These are phyloP conservation scores for Drosophila monieri DNA, from an alignment of 2,888 invertebrate species.

Conservation along the genomic window DNA sequence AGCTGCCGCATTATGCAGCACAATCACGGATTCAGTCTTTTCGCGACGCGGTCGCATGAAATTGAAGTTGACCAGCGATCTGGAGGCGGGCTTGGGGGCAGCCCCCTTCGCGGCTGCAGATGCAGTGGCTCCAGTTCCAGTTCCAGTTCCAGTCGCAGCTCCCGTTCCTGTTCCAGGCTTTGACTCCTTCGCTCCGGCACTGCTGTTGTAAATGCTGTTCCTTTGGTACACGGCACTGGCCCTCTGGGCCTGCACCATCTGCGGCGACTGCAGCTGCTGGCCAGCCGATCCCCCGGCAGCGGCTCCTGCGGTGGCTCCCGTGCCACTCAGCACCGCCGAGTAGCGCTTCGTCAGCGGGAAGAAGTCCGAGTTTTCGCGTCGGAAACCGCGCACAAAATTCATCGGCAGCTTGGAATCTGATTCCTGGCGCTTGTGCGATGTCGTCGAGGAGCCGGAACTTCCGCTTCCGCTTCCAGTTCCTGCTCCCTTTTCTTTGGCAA, in stretches of 20 bases:
- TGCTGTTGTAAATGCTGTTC: conserved; percentile 85
- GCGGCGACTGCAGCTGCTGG: conserved; percentile 67
- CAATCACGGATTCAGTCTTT: conserved; percentile 95
- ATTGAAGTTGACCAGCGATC: conserved; percentile 83
- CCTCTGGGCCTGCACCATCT: conserved; percentile 86
- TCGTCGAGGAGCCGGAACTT: conserved; percentile 36
- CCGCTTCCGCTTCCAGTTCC: background rate
- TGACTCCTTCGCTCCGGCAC: conserved; percentile 15
- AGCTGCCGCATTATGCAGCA: conserved; percentile 87
- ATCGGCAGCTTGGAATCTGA: conserved; percentile 89
- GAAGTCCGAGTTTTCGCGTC: conserved; percentile 93
- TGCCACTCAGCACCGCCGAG: conserved; percentile 87
- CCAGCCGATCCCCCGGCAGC: conserved; percentile 34
- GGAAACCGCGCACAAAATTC: conserved; percentile 91
- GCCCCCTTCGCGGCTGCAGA: conserved; percentile 31
- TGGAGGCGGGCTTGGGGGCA: conserved; percentile 61
- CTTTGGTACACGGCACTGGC: conserved; percentile 90
- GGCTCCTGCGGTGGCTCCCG: conserved; percentile 41
- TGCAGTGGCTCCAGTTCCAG: conserved; percentile 18
- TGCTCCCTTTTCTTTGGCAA: conserved; percentile 67
- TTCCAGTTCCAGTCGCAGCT: conserved; percentile 28
- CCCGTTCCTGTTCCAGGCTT: conserved; percentile 9
- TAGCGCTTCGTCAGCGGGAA: conserved; percentile 91
- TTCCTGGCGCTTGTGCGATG: conserved; percentile 88
- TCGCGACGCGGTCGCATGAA: conserved; percentile 90